phyloP scores from a whole-genome alignment of 2,888 invertebrate genomes.

The Quadriops clusia region DNA sequence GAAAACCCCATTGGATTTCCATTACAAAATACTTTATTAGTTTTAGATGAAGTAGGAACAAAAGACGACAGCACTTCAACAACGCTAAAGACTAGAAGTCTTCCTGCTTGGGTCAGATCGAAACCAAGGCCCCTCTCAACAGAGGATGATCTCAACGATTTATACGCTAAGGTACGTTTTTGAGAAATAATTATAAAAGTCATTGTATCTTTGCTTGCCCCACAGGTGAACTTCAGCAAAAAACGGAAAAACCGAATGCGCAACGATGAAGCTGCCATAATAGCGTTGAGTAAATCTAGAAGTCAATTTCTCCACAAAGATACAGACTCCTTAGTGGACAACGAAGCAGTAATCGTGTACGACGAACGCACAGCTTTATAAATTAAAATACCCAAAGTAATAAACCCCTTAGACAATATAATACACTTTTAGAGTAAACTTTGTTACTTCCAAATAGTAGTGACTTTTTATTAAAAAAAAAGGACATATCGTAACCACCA shows the following conservation, averaged over 20 bases:
- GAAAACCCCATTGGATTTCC: slow-evolving; percentile 5
- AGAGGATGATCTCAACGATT: slow-evolving; percentile 55
- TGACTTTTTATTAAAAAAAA: slow-evolving; percentile 11
- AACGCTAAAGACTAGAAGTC: slow-evolving; percentile 48
- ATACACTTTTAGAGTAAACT: slow-evolving; percentile 19
- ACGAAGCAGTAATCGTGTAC: slow-evolving; percentile 70
- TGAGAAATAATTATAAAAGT: not conserved
- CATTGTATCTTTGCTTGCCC: slow-evolving; percentile 19
- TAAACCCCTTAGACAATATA: slow-evolving; percentile 14
- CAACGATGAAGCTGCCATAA: slow-evolving; percentile 68
- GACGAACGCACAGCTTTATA: slow-evolving; percentile 69
- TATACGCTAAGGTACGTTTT: slow-evolving; percentile 54
- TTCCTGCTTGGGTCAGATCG: slow-evolving; percentile 61
- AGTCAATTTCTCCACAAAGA: slow-evolving; percentile 48
- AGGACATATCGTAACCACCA: slow-evolving; percentile 23
- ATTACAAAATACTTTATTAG: slow-evolving; percentile 36
- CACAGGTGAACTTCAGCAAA: slow-evolving; percentile 65
- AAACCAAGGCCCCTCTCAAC: slow-evolving; percentile 56
- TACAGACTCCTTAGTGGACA: slow-evolving; percentile 54
- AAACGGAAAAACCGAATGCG: slow-evolving; percentile 72
- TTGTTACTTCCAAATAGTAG: slow-evolving; percentile 11
- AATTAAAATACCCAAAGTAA: slow-evolving; percentile 19
- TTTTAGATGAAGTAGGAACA: slow-evolving; percentile 48
- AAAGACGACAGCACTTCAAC: slow-evolving; percentile 37
- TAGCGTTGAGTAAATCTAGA: slow-evolving; percentile 65